Conservation (phyloP, 2,797 vertebrate species). For the Channa striata region DNA sequence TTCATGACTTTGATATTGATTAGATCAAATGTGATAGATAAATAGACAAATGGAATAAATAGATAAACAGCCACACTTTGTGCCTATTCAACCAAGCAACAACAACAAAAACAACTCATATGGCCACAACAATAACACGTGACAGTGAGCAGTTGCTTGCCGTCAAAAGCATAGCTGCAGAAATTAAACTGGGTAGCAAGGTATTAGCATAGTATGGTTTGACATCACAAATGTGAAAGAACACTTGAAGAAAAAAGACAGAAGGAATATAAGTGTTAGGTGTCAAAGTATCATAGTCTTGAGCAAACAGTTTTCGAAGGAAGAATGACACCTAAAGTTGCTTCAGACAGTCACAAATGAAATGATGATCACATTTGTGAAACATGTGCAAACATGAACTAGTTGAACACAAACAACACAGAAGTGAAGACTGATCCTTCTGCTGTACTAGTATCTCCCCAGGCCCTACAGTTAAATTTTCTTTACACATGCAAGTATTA, state of each 20-base stretch:
- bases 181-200: conserved; percentile 23
- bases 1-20: too few relatives aligned
- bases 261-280: conserved; percentile 16
- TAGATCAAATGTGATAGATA: too few relatives aligned
- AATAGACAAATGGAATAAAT: too few relatives aligned
- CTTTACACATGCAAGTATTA: background rate
- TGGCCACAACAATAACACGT: conserved; percentile 5
- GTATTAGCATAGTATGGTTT: conserved; percentile 34
- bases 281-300: conserved; percentile 15
- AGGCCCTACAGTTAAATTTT: background rate
- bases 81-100: conserved; percentile 9
- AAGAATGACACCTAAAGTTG: conserved; percentile 7
- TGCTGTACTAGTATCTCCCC: background rate
- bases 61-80: background rate
- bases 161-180: conserved; percentile 44
- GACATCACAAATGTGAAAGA: conserved; percentile 33
- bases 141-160: conserved; percentile 26
- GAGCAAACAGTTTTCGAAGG: conserved; percentile 29
- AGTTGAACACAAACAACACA: background rate
- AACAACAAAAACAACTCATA: conserved; percentile 24
- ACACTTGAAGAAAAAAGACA: conserved; percentile 18
- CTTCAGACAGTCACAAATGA: background rate
- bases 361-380: background rate
- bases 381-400: background rate
- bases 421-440: background rate